Evolutionary conservation across 2,797 vertebrate genomes (phyloP).

Genomic region (Anomalospiza imberbis): DNA sequence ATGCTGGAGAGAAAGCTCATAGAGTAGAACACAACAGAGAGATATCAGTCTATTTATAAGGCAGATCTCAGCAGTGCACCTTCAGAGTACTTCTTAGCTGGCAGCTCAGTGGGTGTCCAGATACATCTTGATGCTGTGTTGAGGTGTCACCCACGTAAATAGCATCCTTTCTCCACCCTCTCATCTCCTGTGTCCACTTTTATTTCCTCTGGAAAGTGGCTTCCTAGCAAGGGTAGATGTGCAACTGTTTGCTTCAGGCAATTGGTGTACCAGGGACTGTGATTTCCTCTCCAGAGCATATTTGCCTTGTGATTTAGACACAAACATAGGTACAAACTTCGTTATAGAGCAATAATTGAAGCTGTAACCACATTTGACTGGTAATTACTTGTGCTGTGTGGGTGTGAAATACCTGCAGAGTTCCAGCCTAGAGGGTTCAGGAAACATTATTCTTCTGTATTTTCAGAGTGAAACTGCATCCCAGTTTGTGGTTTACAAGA

Average conservation of each 20-base stretch:
- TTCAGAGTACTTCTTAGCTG: not conserved
- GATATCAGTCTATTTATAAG: not conserved
- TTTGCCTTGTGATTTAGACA: not conserved
- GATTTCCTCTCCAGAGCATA: not conserved
- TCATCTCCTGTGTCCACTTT: not conserved
- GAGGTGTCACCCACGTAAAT: not conserved
- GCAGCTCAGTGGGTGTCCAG: not conserved
- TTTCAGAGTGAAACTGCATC: not conserved
- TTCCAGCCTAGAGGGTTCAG: not conserved
- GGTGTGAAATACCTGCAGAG: not conserved
- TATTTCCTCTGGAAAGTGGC: not conserved
- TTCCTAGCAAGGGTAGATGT: not conserved
- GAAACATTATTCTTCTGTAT: not conserved
- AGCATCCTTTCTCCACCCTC: not conserved
- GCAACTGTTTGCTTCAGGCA: not conserved
- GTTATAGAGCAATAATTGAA: not conserved
- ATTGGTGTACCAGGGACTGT: not conserved
- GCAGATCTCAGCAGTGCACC: not conserved
- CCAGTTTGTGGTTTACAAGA: not conserved
- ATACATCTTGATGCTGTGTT: not conserved
- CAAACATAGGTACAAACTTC: not conserved
- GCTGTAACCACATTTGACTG: not conserved
- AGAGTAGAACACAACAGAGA: not conserved
- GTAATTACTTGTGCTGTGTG: conserved; percentile 1
- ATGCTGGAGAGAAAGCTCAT: not conserved